Percentiles rank a stretch among this genome's conserved stretches.
These are phyloP conservation scores for Emmelina monodactyla DNA, from an alignment of 2,888 invertebrate genomes.

Conservation along the genomic window DNA sequence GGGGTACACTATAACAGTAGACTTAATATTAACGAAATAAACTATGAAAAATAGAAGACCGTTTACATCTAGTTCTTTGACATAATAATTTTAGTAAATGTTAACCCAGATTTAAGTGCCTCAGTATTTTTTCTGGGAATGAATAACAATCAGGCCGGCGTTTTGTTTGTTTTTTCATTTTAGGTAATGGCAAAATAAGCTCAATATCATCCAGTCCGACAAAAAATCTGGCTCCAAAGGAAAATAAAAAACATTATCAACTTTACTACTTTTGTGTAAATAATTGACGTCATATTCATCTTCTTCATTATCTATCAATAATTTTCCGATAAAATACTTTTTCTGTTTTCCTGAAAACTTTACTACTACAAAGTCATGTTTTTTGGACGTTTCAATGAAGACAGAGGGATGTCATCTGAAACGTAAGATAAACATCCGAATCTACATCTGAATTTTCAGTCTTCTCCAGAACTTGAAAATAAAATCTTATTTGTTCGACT, in stretches of 20 bases:
- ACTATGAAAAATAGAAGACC: slow-evolving; percentile 2
- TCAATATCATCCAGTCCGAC: slow-evolving; percentile 5
- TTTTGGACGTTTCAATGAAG: slow-evolving; percentile 3
- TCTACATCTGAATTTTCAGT: not conserved
- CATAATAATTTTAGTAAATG: not conserved
- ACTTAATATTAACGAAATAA: slow-evolving; percentile 4
- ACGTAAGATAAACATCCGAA: slow-evolving; percentile 3
- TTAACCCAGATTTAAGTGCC: slow-evolving; percentile 2
- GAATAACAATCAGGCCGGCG: slow-evolving; percentile 2
- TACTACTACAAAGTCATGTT: slow-evolving; percentile 2
- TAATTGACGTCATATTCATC: slow-evolving; percentile 9
- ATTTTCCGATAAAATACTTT: slow-evolving; percentile 6
- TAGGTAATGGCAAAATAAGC: slow-evolving; percentile 6
- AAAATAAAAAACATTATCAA: slow-evolving; percentile 8
- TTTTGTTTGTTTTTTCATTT: slow-evolving; percentile 1
- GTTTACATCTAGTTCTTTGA: not conserved
- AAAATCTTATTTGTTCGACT: slow-evolving; percentile 6
- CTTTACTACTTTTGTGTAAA: slow-evolving; percentile 8
- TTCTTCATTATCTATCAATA: slow-evolving; percentile 6
- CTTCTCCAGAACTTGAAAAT: slow-evolving; percentile 3
- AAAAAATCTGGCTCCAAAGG: slow-evolving; percentile 9
- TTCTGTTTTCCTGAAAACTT: slow-evolving; percentile 4
- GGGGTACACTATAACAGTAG: slow-evolving; percentile 6
- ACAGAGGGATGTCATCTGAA: slow-evolving; percentile 5
- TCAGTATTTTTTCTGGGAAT: slow-evolving; percentile 5